A percentile compares a stretch with the other conserved stretches of the same genome.
Evolutionary conservation across 37 sponge, comb jelly and placozoan genomes (phyloP).

Genomic region (Axinella damicornis): DNA sequence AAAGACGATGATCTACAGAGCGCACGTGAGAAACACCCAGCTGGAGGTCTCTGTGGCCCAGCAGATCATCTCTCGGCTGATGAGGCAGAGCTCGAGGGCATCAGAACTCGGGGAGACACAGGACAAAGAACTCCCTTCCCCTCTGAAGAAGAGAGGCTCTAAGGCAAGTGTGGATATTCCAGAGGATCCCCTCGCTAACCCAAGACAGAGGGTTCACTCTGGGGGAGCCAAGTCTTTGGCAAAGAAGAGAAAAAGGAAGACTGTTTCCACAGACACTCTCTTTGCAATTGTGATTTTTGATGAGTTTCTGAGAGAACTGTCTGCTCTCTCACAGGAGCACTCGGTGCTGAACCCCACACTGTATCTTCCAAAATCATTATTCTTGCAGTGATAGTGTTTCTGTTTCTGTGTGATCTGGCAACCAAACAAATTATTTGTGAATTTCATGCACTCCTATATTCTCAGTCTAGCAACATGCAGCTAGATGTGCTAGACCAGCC

Average conservation of each 20-base stretch:
- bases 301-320: constrained; percentile 84
- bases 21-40: constrained; percentile 47
- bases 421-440: too few species aligned
- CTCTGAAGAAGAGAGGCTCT: constrained; percentile 9
- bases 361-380: constrained; percentile 3
- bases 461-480: too few species aligned
- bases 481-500: too few species aligned
- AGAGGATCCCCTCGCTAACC: not conserved
- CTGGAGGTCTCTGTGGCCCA: constrained; percentile 18
- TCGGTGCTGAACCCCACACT: constrained; percentile 45
- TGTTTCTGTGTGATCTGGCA: too few species aligned
- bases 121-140: not conserved
- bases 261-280: constrained; percentile 60
- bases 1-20: constrained; percentile 83
- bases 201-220: not conserved
- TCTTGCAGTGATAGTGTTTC: too few species aligned
- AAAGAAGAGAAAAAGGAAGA: constrained; percentile 41
- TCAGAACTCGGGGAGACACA: constrained; percentile 4
- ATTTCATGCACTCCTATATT: too few species aligned
- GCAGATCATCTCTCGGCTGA: constrained; percentile 28
- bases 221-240: not conserved
- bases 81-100: not conserved
- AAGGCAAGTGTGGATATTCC: not conserved
- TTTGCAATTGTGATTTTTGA: constrained; percentile 85
- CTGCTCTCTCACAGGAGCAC: constrained; percentile 80